A percentile compares a stretch with the other conserved stretches of the same genome.
Conservation (phyloP, 2,113 vertebrate species). For the Peromyscus polionotus region DNA sequence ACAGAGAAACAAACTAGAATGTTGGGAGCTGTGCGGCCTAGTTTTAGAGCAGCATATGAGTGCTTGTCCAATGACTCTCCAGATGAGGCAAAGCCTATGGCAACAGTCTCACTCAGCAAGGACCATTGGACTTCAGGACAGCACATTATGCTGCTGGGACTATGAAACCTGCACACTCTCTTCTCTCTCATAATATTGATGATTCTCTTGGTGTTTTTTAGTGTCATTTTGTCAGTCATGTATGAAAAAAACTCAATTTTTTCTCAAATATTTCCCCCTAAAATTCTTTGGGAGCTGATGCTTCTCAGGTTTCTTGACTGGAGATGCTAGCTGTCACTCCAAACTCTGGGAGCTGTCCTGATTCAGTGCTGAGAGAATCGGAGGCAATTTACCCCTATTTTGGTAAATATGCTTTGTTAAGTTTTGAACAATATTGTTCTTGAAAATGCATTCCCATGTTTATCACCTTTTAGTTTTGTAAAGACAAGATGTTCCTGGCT, state of each 20-base stretch:
- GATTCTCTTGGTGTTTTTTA: not conserved
- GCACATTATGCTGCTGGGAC: not conserved
- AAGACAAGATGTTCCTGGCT: not conserved
- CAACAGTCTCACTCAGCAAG: not conserved
- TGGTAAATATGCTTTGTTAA: not conserved
- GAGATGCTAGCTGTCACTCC: not conserved
- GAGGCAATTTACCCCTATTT: not conserved
- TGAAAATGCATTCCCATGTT: not conserved
- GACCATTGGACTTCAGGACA: not conserved
- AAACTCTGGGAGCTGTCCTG: not conserved
- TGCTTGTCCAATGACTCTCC: not conserved
- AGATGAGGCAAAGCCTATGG: not conserved
- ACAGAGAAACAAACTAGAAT: not conserved
- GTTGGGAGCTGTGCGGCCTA: not conserved
- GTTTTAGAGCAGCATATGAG: not conserved
- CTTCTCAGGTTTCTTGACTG: not conserved
- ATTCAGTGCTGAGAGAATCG: not conserved
- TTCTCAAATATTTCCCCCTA: not conserved
- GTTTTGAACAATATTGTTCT: not conserved
- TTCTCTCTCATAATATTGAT: not conserved
- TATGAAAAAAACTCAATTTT: not conserved
- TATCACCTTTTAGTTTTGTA: not conserved
- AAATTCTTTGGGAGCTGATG: not conserved
- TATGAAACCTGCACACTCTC: not conserved
- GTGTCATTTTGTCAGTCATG: not conserved